Conservation (phyloP, 2,113 vertebrate species). For the Delphinapterus leucas region DNA sequence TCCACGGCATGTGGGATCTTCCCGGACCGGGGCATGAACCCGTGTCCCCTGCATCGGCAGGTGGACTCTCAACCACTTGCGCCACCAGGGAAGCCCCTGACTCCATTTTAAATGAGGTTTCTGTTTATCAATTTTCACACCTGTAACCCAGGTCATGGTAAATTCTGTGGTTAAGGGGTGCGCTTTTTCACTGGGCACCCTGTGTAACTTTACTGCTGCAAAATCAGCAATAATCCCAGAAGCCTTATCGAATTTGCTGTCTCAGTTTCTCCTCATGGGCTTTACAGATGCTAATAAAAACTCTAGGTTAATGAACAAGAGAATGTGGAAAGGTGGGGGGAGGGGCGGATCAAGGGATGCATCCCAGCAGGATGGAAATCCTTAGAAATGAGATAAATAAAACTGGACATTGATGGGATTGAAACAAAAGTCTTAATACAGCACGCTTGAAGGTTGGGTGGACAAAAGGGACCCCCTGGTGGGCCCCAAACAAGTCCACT, state of each 20-base stretch:
- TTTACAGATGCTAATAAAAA: not conserved
- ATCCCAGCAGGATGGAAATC: not conserved
- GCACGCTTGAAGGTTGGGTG: not conserved
- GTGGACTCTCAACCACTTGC: too few species aligned
- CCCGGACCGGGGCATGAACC: too few species aligned
- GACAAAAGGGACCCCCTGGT: not conserved
- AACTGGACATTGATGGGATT: not conserved
- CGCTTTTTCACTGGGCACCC: not conserved
- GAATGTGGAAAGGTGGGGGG: not conserved
- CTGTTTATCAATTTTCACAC: not conserved
- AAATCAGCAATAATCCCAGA: not conserved
- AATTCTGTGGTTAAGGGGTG: not conserved
- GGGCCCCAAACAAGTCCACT: not conserved
- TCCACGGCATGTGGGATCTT: too few species aligned
- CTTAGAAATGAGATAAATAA: not conserved
- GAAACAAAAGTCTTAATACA: not conserved
- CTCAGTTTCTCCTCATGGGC: not conserved
- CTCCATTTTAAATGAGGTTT: not conserved
- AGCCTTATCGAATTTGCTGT: not conserved
- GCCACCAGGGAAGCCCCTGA: too few species aligned
- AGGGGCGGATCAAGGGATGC: not conserved
- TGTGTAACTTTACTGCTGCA: not conserved
- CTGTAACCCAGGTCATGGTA: not conserved
- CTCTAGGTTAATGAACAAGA: not conserved
- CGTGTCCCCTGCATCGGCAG: too few species aligned